phyloP scores from a whole-genome alignment of 2,888 invertebrate genomes.

The Kuschelorhynchus macadamiae region DNA sequence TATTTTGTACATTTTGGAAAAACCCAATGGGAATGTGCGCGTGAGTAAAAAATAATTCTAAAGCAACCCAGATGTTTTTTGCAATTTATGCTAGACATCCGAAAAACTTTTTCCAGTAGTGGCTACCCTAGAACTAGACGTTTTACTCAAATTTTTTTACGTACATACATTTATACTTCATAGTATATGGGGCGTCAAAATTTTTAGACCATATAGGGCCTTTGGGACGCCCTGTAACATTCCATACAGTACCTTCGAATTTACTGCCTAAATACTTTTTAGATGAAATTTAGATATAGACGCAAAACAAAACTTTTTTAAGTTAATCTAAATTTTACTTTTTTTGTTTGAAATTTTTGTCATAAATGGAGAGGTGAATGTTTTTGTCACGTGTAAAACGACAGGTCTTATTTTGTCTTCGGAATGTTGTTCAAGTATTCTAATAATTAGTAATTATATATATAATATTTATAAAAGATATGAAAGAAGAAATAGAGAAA shows the following conservation, averaged over 20 bases:
- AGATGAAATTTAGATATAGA: constrained; percentile 23
- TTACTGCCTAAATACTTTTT: constrained; percentile 28
- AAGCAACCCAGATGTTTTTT: constrained; percentile 39
- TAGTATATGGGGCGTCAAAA: constrained; percentile 19
- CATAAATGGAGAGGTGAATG: background rate
- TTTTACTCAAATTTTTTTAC: constrained; percentile 18
- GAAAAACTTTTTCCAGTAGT: constrained; percentile 44
- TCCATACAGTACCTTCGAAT: constrained; percentile 36
- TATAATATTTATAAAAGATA: too few species aligned
- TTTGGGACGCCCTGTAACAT: constrained; percentile 27
- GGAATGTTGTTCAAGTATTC: too few species aligned
- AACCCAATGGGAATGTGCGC: constrained; percentile 62
- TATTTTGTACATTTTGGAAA: constrained; percentile 61
- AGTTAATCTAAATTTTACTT: constrained; percentile 8
- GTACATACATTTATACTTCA: constrained; percentile 31
- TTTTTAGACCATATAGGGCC: constrained; percentile 6
- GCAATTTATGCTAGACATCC: constrained; percentile 45
- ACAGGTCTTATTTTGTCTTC: too few species aligned
- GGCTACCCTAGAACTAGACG: constrained; percentile 38
- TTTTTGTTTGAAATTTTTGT: background rate
- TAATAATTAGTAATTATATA: too few species aligned
- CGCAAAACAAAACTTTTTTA: constrained; percentile 47
- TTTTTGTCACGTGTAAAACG: too few species aligned
- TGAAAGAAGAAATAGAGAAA: too few species aligned
- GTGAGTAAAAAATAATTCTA: constrained; percentile 57